These are phyloP conservation scores for Phylloscopus trochilus DNA, from an alignment of 2,113 vertebrate genomes.

Conservation along the genomic window DNA sequence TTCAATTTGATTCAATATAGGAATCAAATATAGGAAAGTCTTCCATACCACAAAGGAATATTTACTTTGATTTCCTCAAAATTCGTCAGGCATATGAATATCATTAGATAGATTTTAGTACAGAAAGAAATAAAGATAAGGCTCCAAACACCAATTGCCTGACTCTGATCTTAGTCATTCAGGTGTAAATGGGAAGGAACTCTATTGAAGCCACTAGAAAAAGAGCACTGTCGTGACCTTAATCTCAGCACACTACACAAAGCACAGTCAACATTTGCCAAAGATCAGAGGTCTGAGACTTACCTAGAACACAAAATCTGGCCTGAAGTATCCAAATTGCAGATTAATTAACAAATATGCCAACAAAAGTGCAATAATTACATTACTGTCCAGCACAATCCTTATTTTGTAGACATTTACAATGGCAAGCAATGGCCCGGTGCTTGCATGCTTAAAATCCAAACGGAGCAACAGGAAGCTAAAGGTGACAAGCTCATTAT, in stretches of 20 bases:
- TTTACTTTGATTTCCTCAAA: background rate
- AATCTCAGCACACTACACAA: background rate
- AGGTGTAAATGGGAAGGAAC: background rate
- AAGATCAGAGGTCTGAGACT: background rate
- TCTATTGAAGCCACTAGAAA: background rate
- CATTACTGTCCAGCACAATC: background rate
- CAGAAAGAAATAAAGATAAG: background rate
- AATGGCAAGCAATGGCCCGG: background rate
- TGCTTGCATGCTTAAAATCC: background rate
- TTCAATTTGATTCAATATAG: too few species aligned
- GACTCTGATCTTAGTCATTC: background rate
- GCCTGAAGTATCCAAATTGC: background rate
- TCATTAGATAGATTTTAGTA: background rate
- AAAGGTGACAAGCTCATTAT: background rate
- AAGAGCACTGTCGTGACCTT: background rate
- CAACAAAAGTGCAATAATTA: background rate
- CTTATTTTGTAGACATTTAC: background rate
- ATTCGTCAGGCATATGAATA: background rate
- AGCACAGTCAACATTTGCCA: background rate
- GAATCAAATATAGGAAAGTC: background rate
- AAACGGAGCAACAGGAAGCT: background rate
- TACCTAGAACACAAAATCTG: background rate
- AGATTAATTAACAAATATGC: background rate
- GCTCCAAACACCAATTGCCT: background rate
- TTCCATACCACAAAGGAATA: background rate